Conservation (phyloP, 2,113 vertebrate genomes). For the Brachyhypopomus occidentalis region DNA sequence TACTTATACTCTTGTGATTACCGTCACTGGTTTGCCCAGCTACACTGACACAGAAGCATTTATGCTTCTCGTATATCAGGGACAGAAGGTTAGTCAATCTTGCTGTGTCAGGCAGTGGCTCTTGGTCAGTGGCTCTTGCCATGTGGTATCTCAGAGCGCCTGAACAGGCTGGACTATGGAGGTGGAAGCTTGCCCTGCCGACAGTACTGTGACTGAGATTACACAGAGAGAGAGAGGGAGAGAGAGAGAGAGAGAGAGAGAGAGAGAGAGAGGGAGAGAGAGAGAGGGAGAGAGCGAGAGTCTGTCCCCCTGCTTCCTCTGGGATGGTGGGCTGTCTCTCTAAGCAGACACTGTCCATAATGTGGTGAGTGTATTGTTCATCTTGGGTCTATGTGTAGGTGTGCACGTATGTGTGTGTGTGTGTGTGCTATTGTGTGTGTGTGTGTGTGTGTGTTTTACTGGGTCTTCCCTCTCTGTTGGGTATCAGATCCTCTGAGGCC, state of each 20-base stretch:
- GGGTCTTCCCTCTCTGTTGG: background rate
- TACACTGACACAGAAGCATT: background rate
- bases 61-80: background rate
- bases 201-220: constrained; percentile 32
- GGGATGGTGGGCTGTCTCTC: constrained; percentile 5
- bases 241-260: background rate
- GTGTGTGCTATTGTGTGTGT: background rate
- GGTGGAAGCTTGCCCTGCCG: constrained; percentile 9
- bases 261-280: background rate
- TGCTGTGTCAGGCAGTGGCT: too few species aligned
- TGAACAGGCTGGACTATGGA: background rate
- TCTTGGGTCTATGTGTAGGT: background rate
- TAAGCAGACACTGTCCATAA: background rate
- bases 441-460: background rate
- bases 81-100: background rate
- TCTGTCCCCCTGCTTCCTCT: constrained; percentile 10
- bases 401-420: background rate
- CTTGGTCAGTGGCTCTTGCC: background rate
- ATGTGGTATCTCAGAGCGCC: background rate
- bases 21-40: too few species aligned
- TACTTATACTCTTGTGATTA: too few species aligned
- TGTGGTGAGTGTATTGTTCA: background rate
- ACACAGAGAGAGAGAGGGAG: background rate
- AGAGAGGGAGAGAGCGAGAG: background rate
- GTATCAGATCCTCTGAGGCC: background rate